A percentile compares a stretch with the other conserved stretches of the same genome.
These are phyloP conservation scores for Beroe ovata DNA, from an alignment of 37 sponge, comb jelly and placozoan species.

Conservation along the genomic window DNA sequence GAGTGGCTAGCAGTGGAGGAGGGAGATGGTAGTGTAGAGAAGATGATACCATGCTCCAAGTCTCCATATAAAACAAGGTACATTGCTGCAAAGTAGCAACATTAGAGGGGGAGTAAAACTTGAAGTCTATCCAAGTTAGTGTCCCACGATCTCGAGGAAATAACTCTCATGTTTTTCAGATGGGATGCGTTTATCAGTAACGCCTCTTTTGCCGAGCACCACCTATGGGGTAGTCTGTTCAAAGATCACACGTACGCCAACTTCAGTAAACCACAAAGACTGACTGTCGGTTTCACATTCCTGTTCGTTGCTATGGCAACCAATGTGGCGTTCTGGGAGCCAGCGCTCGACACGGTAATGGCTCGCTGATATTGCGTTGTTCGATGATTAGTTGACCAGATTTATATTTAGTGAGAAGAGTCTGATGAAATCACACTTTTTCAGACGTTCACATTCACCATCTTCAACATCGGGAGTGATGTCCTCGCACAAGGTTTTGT, in stretches of 20 bases:
- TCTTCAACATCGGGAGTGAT: conserved; percentile 49
- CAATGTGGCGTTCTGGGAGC: conserved; percentile 48
- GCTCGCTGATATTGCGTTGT: too few relatives aligned
- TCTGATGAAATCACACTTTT: too few relatives aligned
- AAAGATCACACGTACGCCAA: conserved; percentile 58
- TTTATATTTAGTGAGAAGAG: too few relatives aligned
- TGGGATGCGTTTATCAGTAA: conserved; percentile 66
- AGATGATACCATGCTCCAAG: conserved; percentile 54
- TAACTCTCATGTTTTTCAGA: background rate
- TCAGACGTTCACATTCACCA: conserved; percentile 62
- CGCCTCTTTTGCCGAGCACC: conserved; percentile 46
- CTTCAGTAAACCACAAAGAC: conserved; percentile 47
- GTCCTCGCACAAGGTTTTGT: conserved; percentile 1
- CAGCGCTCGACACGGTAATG: conserved; percentile 47
- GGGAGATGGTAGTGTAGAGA: conserved; percentile 26
- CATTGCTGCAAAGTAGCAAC: too few relatives aligned
- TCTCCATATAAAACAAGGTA: conserved; percentile 55
- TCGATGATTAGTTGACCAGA: too few relatives aligned
- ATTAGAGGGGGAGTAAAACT: too few relatives aligned
- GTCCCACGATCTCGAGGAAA: too few relatives aligned
- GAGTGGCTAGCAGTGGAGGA: conserved; percentile 65
- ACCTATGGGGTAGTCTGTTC: conserved; percentile 51
- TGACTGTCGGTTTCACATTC: conserved; percentile 36
- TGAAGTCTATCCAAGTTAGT: too few relatives aligned
- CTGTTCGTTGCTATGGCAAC: conserved; percentile 48